A percentile compares a stretch with the other conserved stretches of the same genome.
These are phyloP conservation scores for Drosophila putrida DNA, from an alignment of 2,888 invertebrate species.

Conservation along the genomic window DNA sequence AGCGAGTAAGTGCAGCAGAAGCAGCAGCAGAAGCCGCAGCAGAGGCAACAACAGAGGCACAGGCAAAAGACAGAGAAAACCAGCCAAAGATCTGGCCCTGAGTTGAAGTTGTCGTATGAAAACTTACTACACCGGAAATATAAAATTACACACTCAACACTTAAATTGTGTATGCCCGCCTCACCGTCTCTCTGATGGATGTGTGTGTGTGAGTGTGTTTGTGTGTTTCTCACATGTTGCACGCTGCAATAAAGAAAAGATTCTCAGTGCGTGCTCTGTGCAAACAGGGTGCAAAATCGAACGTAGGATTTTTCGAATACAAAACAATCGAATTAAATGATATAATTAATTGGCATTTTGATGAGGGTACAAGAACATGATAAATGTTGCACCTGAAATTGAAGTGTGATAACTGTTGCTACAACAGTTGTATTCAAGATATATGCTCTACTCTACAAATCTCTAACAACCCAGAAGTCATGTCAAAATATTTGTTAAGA, in stretches of 20 bases:
- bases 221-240: slow-evolving; percentile 60
- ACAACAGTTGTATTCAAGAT: neutral
- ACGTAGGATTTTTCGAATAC: slow-evolving; percentile 24
- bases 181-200: slow-evolving; percentile 9
- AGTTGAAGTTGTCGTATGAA: slow-evolving; percentile 70
- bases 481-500: neutral
- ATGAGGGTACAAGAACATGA: slow-evolving; percentile 46
- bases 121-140: slow-evolving; percentile 84
- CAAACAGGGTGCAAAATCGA: slow-evolving; percentile 71
- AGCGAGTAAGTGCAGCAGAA: slow-evolving; percentile 70
- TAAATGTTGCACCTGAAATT: slow-evolving; percentile 46
- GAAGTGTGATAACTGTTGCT: slow-evolving; percentile 39
- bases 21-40: slow-evolving; percentile 51
- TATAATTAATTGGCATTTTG: slow-evolving; percentile 63
- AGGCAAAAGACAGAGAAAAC: slow-evolving; percentile 50
- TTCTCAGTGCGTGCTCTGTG: slow-evolving; percentile 48
- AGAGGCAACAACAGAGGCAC: slow-evolving; percentile 7
- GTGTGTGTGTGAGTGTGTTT: slow-evolving; percentile 25
- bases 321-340: slow-evolving; percentile 42
- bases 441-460: neutral
- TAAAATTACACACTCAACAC: slow-evolving; percentile 85
- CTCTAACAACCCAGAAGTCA: too few species aligned
- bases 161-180: slow-evolving; percentile 76
- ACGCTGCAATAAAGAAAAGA: slow-evolving; percentile 69
- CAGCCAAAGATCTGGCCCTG: slow-evolving; percentile 72